Percentiles rank a stretch among this genome's conserved stretches.
Conservation (phyloP, 2,888 invertebrate species). For the Sisyra nigra region DNA sequence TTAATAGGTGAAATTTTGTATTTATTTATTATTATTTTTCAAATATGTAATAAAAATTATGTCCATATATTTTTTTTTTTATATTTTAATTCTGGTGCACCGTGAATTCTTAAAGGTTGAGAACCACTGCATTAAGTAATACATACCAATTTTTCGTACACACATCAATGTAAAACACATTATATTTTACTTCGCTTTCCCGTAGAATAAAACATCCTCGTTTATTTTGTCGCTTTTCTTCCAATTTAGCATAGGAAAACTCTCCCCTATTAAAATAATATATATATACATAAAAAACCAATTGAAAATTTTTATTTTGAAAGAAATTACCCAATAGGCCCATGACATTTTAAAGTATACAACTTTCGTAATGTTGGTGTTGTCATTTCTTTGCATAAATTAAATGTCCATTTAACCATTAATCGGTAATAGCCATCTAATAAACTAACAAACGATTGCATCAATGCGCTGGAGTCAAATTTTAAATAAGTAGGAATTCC, state of each 20-base stretch:
- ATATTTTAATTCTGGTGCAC: no score
- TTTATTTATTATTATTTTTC: constrained; percentile 9
- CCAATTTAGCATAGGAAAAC: constrained; percentile 70
- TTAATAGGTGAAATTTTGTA: background rate
- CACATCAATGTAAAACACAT: constrained; percentile 67
- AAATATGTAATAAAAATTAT: no score
- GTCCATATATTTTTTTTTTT: background rate
- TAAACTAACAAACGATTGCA: constrained; percentile 66
- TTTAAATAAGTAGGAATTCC: constrained; percentile 64
- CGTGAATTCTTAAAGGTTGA: background rate
- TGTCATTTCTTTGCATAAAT: constrained; percentile 65
- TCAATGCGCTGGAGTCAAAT: constrained; percentile 44
- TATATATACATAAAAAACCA: constrained; percentile 2
- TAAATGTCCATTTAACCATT: constrained; percentile 80
- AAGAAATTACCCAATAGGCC: constrained; percentile 62
- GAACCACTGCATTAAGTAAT: no score
- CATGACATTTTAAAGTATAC: constrained; percentile 65
- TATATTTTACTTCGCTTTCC: constrained; percentile 66
- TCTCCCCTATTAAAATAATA: constrained; percentile 43
- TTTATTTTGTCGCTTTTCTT: constrained; percentile 57
- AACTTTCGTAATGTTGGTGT: constrained; percentile 65
- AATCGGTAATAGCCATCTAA: constrained; percentile 78
- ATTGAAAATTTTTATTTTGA: constrained; percentile 7
- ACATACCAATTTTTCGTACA: constrained; percentile 54
- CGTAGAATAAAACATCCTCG: constrained; percentile 69